Conservation (phyloP, 2,888 invertebrate species). For the Hirtodrosophila duncani region DNA sequence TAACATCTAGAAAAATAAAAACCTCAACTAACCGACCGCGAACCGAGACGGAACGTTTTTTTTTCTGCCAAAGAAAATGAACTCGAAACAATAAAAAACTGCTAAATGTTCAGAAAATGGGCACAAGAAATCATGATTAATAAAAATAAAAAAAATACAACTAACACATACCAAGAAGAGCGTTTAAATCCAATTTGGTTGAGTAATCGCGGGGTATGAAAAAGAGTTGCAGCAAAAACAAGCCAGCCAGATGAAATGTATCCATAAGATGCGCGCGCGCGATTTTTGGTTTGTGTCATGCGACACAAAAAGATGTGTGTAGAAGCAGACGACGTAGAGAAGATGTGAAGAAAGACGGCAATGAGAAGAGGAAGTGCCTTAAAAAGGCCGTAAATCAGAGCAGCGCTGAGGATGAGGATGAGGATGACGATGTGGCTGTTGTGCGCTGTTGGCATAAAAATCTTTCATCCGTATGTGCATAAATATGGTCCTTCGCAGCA, state of each 20-base stretch:
- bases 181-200: slow-evolving; percentile 48
- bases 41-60: slow-evolving; percentile 6
- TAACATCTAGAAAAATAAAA: slow-evolving; percentile 14
- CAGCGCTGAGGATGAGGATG: slow-evolving; percentile 15
- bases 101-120: slow-evolving; percentile 29
- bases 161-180: slow-evolving; percentile 48
- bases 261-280: slow-evolving; percentile 45
- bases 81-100: slow-evolving; percentile 20
- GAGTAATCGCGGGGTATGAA: slow-evolving; percentile 22
- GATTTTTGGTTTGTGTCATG: slow-evolving; percentile 11
- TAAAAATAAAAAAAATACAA: background rate
- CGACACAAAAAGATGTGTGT: slow-evolving; percentile 2
- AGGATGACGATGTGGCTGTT: slow-evolving; percentile 15
- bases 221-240: slow-evolving; percentile 16
- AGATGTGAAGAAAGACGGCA: slow-evolving; percentile 29
- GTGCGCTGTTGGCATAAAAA: slow-evolving; percentile 32
- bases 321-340: slow-evolving; percentile 24
- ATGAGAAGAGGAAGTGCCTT: slow-evolving; percentile 48
- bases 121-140: slow-evolving; percentile 3
- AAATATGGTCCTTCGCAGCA: slow-evolving; percentile 13
- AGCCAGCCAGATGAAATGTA: slow-evolving; percentile 29
- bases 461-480: slow-evolving; percentile 26
- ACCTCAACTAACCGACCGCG: slow-evolving; percentile 17
- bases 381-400: slow-evolving; percentile 61
- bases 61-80: slow-evolving; percentile 16